phyloP scores from a whole-genome alignment of 2,888 invertebrate genomes.

The Pyrochroa serraticornis region DNA sequence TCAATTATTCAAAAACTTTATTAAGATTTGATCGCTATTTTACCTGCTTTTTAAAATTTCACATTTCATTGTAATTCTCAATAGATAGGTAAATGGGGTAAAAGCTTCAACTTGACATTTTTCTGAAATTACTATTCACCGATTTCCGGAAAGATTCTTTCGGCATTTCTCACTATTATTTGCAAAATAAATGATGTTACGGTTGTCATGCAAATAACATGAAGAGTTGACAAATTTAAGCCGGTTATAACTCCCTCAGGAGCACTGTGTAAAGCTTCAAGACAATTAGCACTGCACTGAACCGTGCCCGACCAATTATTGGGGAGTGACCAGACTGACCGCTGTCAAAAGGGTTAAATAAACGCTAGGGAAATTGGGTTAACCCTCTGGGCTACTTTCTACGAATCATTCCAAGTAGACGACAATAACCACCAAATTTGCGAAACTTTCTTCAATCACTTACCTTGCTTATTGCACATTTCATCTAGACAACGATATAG shows the following conservation, averaged over 20 bases:
- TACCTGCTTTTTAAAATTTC: no score
- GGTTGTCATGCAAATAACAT: constrained; percentile 26
- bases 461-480: no score
- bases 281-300: constrained; percentile 51
- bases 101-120: no score
- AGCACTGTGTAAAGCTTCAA: constrained; percentile 42
- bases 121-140: neutral
- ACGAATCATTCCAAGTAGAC: neutral
- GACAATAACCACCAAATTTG: neutral
- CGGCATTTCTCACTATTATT: neutral
- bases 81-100: no score
- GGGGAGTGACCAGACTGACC: constrained; percentile 51
- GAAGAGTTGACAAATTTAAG: constrained; percentile 50
- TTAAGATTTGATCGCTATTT: no score
- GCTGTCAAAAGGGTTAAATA: constrained; percentile 45
- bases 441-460: no score
- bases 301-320: constrained; percentile 50
- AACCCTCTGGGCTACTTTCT: constrained; percentile 3
- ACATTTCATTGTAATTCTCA: no score
- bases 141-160: neutral
- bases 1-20: no score
- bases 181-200: constrained; percentile 5
- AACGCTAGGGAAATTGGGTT: constrained; percentile 11
- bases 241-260: constrained; percentile 37
- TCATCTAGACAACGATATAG: no score